Base-by-base conservation (phyloP, 2,888 invertebrate species). In the Synergus laeviventris region DNA sequence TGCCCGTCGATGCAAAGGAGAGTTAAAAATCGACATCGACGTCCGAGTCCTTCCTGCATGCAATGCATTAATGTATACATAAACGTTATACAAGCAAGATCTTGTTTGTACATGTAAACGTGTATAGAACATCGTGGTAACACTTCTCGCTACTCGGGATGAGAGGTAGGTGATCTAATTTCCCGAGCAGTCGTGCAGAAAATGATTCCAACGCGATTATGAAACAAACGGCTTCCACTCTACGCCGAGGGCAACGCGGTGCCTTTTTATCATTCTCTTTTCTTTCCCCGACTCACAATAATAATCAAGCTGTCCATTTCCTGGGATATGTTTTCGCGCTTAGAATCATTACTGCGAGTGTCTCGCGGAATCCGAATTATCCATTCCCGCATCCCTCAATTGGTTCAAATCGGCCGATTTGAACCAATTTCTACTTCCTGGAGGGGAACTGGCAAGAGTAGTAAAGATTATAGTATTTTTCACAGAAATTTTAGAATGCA, bases 141-240 rank as follows among this genome's bases (percentile, higher is more conserved):
- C 81, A 82, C 78, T 81, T 79, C 79, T 78, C 84, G 87, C 87
- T 89, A 89, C 89, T n/a, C 87, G 88, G 88, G 88, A 89, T 86
- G 83, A 85, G 82, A 83, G 85, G 84, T 89, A 87, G 89, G 87
- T 91, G 91, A 91, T 91, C 91, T 89, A 91, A 90, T 91, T 91
- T 90, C 89, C 87, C 87, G 88, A 80, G 88, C 90, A 90, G 89
- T 91, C 91, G 90, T 91, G 91, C 91, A 89, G 91, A 91, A 91
- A 91, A 91, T 91, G 87, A 91, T 90, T 87, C 86, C 83, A 83
- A 86, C 84, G 85, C 88, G 88, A 89, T 91, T 90, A 89, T 87
- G 88, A 90, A 91, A 90, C 85, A 81, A 86, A 86, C 88, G 87
- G 89, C 89, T 89, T 88, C 89, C 87, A 89, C 88, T 89, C 88